These are phyloP conservation scores for Diarsia rubi DNA, from an alignment of 2,888 invertebrate genomes.

Conservation along the genomic window DNA sequence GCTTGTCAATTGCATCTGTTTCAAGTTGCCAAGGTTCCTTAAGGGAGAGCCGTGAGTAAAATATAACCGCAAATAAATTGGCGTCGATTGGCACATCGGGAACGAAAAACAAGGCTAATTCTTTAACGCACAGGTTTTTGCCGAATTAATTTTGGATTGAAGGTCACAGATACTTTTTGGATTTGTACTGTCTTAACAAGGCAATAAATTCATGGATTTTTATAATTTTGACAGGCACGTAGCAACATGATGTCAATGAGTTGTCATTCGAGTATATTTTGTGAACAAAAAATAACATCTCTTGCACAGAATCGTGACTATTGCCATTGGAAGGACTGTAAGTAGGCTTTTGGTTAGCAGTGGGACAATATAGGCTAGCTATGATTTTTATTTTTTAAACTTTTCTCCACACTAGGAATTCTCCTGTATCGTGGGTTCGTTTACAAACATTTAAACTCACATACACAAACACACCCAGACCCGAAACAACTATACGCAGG, in stretches of 20 bases:
- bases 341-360: too few relatives aligned
- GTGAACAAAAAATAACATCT: too few relatives aligned
- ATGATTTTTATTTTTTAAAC: too few relatives aligned
- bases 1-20: slow-evolving; percentile 58
- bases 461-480: too few relatives aligned
- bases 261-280: neutral
- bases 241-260: neutral
- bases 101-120: slow-evolving; percentile 28
- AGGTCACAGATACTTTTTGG: neutral
- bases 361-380: too few relatives aligned
- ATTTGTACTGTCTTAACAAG: neutral
- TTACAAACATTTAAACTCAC: too few relatives aligned
- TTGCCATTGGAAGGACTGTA: too few relatives aligned
- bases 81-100: slow-evolving; percentile 32
- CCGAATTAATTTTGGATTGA: slow-evolving; percentile 1
- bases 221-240: neutral
- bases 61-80: slow-evolving; percentile 58
- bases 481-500: too few relatives aligned
- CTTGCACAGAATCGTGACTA: too few relatives aligned
- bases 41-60: slow-evolving; percentile 48
- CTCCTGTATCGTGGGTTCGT: too few relatives aligned
- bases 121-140: slow-evolving; percentile 8
- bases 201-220: neutral
- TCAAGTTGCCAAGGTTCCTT: slow-evolving; percentile 44
- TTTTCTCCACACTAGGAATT: too few relatives aligned